phyloP scores from a whole-genome alignment of 2,888 invertebrate species.

The Ecliptopera silaceata region DNA sequence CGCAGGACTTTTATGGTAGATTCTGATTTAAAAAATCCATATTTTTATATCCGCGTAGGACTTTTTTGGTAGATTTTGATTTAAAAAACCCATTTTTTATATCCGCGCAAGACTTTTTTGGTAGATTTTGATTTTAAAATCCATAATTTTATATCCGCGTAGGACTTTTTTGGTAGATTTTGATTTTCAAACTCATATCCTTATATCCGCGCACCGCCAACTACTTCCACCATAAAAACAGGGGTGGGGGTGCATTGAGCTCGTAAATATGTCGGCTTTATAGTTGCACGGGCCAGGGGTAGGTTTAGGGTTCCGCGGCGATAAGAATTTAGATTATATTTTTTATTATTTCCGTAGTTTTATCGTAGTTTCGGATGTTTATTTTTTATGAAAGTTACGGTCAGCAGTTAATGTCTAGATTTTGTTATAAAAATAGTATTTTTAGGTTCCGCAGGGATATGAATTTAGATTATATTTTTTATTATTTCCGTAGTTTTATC shows the following conservation, averaged over 20 bases:
- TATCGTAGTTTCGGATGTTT: not conserved
- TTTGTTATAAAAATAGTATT: conserved; percentile 11
- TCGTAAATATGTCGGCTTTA: conserved; percentile 80
- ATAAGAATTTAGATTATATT: conserved; percentile 2
- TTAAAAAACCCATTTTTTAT: not conserved
- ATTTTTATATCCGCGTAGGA: conserved; percentile 4
- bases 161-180: not conserved
- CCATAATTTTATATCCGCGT: not conserved
- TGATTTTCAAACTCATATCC: conserved; percentile 3
- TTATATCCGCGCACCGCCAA: conserved; percentile 24
- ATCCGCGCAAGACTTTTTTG: not conserved
- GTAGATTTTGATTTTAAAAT: not conserved
- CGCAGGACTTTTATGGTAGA: not conserved
- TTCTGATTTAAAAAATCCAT: conserved; percentile 6
- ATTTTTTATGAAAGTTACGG: not conserved
- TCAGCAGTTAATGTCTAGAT: not conserved
- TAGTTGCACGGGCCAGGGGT: conserved; percentile 64
- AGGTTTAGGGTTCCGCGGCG: conserved; percentile 39
- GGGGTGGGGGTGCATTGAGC: conserved; percentile 56
- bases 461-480: conserved; percentile 3
- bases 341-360: conserved; percentile 13
- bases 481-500: conserved; percentile 12
- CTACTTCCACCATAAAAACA: conserved; percentile 49
- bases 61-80: not conserved
- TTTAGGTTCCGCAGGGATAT: conserved; percentile 31